phyloP scores from a whole-genome alignment of 1,140 invertebrate genomes.

The Drosophila ananassae region DNA sequence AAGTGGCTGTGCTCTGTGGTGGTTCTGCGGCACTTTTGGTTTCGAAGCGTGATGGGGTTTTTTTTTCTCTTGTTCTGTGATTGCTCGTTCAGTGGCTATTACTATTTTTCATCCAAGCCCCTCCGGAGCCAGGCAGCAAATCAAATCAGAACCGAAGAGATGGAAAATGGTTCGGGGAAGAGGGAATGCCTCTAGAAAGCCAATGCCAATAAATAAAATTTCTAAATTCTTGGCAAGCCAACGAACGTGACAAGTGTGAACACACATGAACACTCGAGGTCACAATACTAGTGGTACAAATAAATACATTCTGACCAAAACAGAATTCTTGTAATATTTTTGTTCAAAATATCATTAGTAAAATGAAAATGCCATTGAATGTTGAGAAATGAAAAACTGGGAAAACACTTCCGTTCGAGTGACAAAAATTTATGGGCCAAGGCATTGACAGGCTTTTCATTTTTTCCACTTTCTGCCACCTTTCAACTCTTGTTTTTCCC shows the following conservation, averaged over 20 bases:
- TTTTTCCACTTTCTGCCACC: conserved; percentile 5
- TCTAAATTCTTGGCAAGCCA: conserved; percentile 70
- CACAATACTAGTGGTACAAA: background rate
- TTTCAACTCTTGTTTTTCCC: conserved; percentile 24
- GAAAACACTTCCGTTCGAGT: conserved; percentile 12
- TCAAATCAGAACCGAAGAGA: conserved; percentile 38
- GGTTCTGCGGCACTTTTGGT: conserved; percentile 60
- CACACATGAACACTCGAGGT: conserved; percentile 7
- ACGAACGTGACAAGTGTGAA: conserved; percentile 68
- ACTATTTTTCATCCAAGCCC: conserved; percentile 17
- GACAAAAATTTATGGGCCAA: conserved; percentile 31
- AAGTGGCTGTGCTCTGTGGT: conserved; percentile 15
- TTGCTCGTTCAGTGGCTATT: conserved; percentile 28
- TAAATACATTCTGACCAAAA: background rate
- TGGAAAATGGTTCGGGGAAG: conserved; percentile 2
- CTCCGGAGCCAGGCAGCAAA: conserved; percentile 25
- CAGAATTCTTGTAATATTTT: background rate
- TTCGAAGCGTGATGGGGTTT: conserved; percentile 51
- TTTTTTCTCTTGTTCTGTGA: conserved; percentile 26
- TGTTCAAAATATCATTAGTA: background rate
- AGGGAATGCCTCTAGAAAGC: conserved; percentile 56
- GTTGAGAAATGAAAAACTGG: conserved; percentile 1
- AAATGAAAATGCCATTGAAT: conserved; percentile 1
- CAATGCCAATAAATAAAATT: conserved; percentile 69
- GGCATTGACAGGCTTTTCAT: conserved; percentile 18